Conservation (phyloP, 2,797 vertebrate species). For the Columba guinea region DNA sequence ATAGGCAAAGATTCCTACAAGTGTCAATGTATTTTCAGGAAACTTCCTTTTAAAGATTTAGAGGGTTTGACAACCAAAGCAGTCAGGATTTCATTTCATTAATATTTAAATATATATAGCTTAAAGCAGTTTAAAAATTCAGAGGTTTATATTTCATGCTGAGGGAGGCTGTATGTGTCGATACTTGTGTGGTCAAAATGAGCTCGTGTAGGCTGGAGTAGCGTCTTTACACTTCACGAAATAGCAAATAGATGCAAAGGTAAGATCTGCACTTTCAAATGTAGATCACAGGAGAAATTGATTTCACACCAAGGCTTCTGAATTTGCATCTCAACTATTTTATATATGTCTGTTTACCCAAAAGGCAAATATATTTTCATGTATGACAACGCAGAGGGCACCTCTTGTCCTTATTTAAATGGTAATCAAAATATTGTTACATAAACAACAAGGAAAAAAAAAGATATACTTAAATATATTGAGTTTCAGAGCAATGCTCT, state of each 20-base stretch:
- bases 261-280: not conserved
- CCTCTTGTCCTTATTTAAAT: not conserved
- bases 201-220: not conserved
- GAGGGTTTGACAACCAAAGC: not conserved
- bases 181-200: not conserved
- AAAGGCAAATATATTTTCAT: not conserved
- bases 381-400: not conserved
- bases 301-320: not conserved
- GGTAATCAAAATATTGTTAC: not conserved
- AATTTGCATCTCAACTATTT: not conserved
- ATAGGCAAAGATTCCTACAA: not conserved
- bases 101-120: not conserved
- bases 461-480: not conserved
- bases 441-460: not conserved
- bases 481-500: not conserved
- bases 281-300: not conserved
- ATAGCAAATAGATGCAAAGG: not conserved
- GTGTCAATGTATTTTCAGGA: not conserved
- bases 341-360: not conserved
- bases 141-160: not conserved
- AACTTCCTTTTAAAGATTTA: constrained; percentile 4
- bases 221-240: not conserved
- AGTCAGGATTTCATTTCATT: not conserved
- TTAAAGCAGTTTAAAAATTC: constrained; percentile 7
- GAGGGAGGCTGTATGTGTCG: not conserved